Base-by-base conservation (phyloP, 2,797 vertebrate genomes). In the Chaetodon trifasciatus region DNA sequence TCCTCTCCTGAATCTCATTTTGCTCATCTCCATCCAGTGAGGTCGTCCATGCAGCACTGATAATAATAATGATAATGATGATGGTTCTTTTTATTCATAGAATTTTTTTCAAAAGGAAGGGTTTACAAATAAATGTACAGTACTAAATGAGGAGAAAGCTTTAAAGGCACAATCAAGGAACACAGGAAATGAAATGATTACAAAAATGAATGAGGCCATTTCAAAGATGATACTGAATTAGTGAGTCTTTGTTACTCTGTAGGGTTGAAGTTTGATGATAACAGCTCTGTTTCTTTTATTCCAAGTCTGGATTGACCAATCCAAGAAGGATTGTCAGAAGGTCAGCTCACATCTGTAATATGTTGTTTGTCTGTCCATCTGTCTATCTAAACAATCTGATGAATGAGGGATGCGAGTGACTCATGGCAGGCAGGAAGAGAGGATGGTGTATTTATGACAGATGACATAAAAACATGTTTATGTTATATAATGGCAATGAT, bases 21-120 rank as follows among this genome's bases (percentile, higher is more conserved):
- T 61, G 23, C 62, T 76, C 42, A 32, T 57, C 49, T 52, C 63
- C 19, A 52, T 47, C 77, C 69, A 82, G 82, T 82, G 77, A 86
- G 55, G 75, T 7, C 64, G 62, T 74, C 28, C 17, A 19, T 56
- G 53, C 35, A 57, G 19, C 55, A 32, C 7, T 47, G 55, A 52
- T 21, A 37, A 64, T 67, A 17, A 63, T 49, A 32, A 32, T 28
- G 28, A 28, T 32, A 44, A 79, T 56, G 56, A 70, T 52, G 17
- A 67, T 40, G 66, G 70, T 61, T 77, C 5, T 47, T 69, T 56
- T 73, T 23, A 37, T 53, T 61, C 35, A 66, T 37, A 42, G 6
- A 8, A 40, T 39, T 35, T 2, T 23, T 60, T 64, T 76, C 21
- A 66, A 66, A 79, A 35, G 50, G 53, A 6, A 39, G 28, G n/a